Conservation (phyloP, 2,888 invertebrate genomes). For the Erebia aethiops region DNA sequence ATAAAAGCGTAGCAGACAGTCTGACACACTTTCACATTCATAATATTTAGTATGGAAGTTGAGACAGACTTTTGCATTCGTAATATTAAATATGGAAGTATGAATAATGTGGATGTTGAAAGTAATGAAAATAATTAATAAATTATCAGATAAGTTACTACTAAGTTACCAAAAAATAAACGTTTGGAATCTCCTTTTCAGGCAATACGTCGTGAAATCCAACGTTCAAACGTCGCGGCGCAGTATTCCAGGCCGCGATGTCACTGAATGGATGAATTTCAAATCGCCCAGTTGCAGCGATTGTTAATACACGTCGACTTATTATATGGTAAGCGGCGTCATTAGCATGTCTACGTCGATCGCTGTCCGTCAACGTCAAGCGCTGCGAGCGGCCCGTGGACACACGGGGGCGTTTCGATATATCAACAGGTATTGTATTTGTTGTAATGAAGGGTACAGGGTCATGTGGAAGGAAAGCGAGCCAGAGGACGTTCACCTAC, state of each 20-base stretch:
- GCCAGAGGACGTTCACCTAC: too few relatives aligned
- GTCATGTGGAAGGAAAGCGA: too few relatives aligned
- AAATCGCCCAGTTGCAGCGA: constrained; percentile 41
- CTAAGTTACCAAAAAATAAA: background rate
- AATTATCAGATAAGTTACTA: background rate
- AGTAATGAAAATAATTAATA: too few relatives aligned
- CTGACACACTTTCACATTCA: too few relatives aligned
- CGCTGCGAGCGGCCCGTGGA: constrained; percentile 47
- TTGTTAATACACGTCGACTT: constrained; percentile 54
- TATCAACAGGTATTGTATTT: too few relatives aligned
- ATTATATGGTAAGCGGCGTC: constrained; percentile 79
- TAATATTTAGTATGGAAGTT: too few relatives aligned
- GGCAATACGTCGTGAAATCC: constrained; percentile 14
- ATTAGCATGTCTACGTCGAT: constrained; percentile 74
- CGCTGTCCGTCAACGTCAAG: constrained; percentile 77
- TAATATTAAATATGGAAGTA: too few relatives aligned
- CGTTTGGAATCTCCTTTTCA: background rate
- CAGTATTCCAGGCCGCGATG: constrained; percentile 32
- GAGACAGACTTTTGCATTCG: too few relatives aligned
- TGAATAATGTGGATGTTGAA: too few relatives aligned
- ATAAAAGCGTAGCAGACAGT: too few relatives aligned
- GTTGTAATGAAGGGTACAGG: too few relatives aligned
- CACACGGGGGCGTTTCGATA: constrained; percentile 29
- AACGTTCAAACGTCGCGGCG: constrained; percentile 27
- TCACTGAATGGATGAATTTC: constrained; percentile 49